Evolutionary conservation across 2,797 vertebrate species (phyloP), one percentile per base, ranked within the genome.

Genomic region (Brachymystax lenok): DNA sequence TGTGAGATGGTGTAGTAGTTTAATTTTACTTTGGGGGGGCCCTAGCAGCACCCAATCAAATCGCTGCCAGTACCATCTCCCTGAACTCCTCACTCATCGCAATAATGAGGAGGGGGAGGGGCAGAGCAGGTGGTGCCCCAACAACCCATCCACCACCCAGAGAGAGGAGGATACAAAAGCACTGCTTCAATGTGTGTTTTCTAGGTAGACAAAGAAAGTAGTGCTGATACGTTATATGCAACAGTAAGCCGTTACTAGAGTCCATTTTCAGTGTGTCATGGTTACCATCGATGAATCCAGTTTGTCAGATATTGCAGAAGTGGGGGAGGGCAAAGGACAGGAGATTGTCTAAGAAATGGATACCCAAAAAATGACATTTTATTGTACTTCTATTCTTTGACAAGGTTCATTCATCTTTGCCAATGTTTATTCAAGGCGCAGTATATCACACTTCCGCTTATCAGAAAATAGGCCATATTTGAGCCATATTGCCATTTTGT

Each of bases 61-160:
- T 79, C 70, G 40, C 35, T 82, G 90, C 90, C 91, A 92, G 87
- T 83, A 85, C 84, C 73, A 83, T 87, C 82, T 90, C 88, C 85
- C 87, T 88, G 82, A 89, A 90, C 87, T 87, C 80, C 82, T 93
- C 92, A 92, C 89, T 92, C 90, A 90, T 90, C 92, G 86, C 82
- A 24, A 83, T 91, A 90, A 92, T 90, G 88, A 90, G 87, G 54
- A 77, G 88, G 89, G 90, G 88, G 90, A 89, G 80, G 89, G 89
- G 87, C 81, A 71, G 83, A 93, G 90, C 92, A 93, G 92, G 91
- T 93, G 91, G 81, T 87, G 85, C 83, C 84, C 86, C 84, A 86
- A 80, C 81, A 89, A 88, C 87, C 82, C 83, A 83, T 87, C 81
- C 51, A 84, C 82, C 79, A 81, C 76, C 86, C 85, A 83, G 83